Percentiles rank a stretch among this genome's conserved stretches.
Conservation (phyloP, 2,888 invertebrate genomes). For the Drosophila macrospina region DNA sequence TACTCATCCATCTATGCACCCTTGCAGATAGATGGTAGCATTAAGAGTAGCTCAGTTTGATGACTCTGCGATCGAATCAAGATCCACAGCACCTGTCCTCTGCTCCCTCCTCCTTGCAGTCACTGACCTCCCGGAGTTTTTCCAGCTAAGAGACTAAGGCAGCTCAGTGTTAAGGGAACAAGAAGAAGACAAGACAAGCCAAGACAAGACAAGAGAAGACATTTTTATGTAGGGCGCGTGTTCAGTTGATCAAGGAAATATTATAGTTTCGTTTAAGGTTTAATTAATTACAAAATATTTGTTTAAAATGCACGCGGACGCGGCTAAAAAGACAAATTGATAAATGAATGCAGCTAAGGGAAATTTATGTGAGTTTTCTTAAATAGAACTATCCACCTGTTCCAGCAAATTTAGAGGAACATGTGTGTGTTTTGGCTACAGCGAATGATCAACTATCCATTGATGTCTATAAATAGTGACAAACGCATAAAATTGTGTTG, state of each 20-base stretch:
- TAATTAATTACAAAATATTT: slow-evolving; percentile 60
- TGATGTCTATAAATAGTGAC: slow-evolving; percentile 62
- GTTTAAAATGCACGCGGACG: slow-evolving; percentile 54
- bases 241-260: slow-evolving; percentile 42
- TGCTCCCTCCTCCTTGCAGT: slow-evolving; percentile 9
- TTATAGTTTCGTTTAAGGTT: slow-evolving; percentile 32
- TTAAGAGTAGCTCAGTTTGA: slow-evolving; percentile 24
- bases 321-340: slow-evolving; percentile 68
- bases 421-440: slow-evolving; percentile 59
- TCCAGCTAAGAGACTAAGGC: slow-evolving; percentile 58
- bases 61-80: slow-evolving; percentile 27
- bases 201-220: too few relatives aligned
- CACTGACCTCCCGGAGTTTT: slow-evolving; percentile 56
- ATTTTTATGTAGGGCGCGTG: slow-evolving; percentile 35
- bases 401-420: slow-evolving; percentile 42
- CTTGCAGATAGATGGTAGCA: neutral
- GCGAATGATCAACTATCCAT: slow-evolving; percentile 45
- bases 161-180: slow-evolving; percentile 28
- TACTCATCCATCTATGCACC: neutral
- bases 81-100: slow-evolving; percentile 56
- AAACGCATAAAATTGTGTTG: slow-evolving; percentile 47
- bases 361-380: slow-evolving; percentile 62
- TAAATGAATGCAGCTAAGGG: slow-evolving; percentile 61
- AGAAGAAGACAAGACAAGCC: neutral
- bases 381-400: slow-evolving; percentile 59